Base-by-base conservation (phyloP, 2,888 invertebrate genomes). In the Parnassius orleans region DNA sequence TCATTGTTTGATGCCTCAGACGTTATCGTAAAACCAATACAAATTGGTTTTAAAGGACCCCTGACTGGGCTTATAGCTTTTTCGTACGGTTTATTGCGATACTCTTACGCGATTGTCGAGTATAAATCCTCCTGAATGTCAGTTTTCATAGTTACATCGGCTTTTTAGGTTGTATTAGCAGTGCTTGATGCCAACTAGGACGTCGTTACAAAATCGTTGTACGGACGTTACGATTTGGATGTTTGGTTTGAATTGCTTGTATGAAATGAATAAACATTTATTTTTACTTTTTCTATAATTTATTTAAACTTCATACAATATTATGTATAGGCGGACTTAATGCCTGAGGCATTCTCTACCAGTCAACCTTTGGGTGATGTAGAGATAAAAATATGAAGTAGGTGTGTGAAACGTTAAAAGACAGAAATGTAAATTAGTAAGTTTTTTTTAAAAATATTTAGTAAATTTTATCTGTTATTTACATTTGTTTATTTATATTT, bases 1-100 rank as follows among this genome's bases (percentile, higher is more conserved):
- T 85, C 80, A 81, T 84, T 87, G 85, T 84, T 86, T 84, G 84
- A 84, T 84, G 80, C 80, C 79, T 77, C 76, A 77, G 79, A 79
- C 76, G 77, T 73, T 76, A 72, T 86, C 87, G 83, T 90, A 87
- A 88, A 89, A 75, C 78, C 76, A 71, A 77, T 78, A 86, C 86
- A 86, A 89, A 90, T 86, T 84, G 87, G 82, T 84, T 86, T 84
- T 83, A 79, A 84, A 78, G 76, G 76, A 75, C 79, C 81, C 68
- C 61, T 66, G 75, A 71, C 72, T 69, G 69, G 64, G 70, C 71
- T 74, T 76, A 73, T 71, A 69, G 72, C 72, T 71, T 79, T 76
- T 78, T 78, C 73, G 72, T 75, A 69, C 67, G 69, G 66, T 80
- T 81, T 80, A 81, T 80, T 74, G 76, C 77, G 68, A 72, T 72